Conservation (phyloP, 92 coral and sea anemone species). For the Phymanthus crucifer region DNA sequence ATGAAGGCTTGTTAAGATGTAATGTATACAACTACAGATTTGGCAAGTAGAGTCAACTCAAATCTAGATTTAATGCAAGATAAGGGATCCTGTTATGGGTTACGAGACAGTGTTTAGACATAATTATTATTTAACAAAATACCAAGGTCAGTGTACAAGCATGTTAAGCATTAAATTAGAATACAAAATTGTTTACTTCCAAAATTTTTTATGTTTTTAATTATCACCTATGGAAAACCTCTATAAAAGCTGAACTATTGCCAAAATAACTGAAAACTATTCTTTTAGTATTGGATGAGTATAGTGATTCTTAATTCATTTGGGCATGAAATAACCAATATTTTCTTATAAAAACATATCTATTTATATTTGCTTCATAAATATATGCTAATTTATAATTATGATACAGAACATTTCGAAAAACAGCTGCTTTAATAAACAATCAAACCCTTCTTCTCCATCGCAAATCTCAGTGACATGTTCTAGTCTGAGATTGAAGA, state of each 20-base stretch:
- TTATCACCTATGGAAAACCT: background rate
- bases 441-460: background rate
- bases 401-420: background rate
- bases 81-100: background rate
- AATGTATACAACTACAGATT: background rate
- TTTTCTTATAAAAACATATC: background rate
- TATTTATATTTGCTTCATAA: too few species aligned
- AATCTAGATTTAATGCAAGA: background rate
- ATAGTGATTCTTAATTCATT: background rate
- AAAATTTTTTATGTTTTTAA: background rate
- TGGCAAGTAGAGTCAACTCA: background rate
- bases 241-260: background rate
- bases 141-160: slow-evolving; percentile 5
- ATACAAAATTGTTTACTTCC: background rate
- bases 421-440: background rate
- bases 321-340: background rate
- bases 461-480: background rate
- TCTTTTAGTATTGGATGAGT: background rate
- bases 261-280: background rate
- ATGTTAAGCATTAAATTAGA: too few species aligned
- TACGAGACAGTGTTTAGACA: background rate
- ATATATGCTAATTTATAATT: background rate
- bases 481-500: background rate
- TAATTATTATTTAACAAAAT: background rate
- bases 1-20: background rate